Base-by-base conservation (phyloP, 2,797 vertebrate species). In the Anguilla megastoma region DNA sequence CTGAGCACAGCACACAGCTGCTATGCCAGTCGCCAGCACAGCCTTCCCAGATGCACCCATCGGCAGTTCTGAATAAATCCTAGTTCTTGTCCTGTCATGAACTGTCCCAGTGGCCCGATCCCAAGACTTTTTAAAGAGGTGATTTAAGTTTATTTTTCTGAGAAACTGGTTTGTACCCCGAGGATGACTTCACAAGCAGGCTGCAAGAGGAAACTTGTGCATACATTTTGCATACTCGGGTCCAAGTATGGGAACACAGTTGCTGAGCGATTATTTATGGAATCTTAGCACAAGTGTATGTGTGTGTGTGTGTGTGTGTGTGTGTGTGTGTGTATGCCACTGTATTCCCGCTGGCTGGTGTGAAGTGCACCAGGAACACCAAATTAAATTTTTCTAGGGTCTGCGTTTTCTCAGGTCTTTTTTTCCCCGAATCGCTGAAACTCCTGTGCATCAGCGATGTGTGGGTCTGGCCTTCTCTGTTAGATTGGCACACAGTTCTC, bases 151-250 rank as follows among this genome's bases (percentile, higher is more conserved):
- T 50, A 50, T 50, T 82, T 82, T 82, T 82, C 79, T 82, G 79
- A 9, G 58, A 84, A 85, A 66, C 79, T 85, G 21, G 36, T 60
- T 48, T 54, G 27, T 71, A 56, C 66, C 45, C 54, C 45, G 21
- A 56, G 86, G 71, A 74, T 63, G 84, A 86, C n/a, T 85, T 33
- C 33, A 27, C 50, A 54, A 6, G 86, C 66, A 27, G 86, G 50
- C 86, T 86, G 69, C 74, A 93, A 92, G 90, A 94, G 88, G 90
- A 92, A 93, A 94, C 92, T 90, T 93, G 93, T 87, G 87, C 85
- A 85, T 88, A 89, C 89, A 88, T 50, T 91, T 91, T 92, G 89
- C 92, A 94, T 92, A 93, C 90, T 58, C 2, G 16, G 14, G 50
- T 21, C 24, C 24, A 80, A 84, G 82, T 52, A 16, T 33, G 45